Conservation (phyloP, 2,888 invertebrate genomes). For the Machimus rusticus region DNA sequence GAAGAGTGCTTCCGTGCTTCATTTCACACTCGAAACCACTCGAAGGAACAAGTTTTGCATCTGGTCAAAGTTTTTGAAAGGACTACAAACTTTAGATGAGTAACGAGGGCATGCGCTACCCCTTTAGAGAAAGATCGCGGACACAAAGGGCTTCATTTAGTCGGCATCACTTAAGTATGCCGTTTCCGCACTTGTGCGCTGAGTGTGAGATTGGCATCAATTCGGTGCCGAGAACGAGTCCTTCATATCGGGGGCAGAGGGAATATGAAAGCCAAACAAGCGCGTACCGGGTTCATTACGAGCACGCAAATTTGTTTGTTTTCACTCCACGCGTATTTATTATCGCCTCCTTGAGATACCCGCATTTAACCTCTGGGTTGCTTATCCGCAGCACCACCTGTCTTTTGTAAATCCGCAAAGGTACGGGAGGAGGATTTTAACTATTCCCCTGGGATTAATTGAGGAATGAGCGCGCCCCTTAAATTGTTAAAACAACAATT, state of each 20-base stretch:
- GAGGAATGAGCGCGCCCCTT: not conserved
- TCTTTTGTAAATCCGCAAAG: not conserved
- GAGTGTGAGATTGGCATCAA: constrained; percentile 24
- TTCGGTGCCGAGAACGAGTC: not conserved
- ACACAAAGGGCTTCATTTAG: constrained; percentile 23
- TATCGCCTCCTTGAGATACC: not conserved
- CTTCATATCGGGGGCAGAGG: not conserved
- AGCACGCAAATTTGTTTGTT: constrained; percentile 28
- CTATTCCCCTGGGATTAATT: constrained; percentile 11
- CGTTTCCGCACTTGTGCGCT: constrained; percentile 20
- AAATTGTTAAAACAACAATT: not conserved
- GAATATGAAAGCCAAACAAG: constrained; percentile 11
- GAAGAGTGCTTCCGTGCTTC: not conserved
- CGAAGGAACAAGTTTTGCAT: constrained; percentile 23
- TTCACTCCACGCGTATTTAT: constrained; percentile 14
- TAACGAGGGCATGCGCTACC: constrained; percentile 27
- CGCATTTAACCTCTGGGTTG: not conserved
- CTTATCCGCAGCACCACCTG: not conserved
- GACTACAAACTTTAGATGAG: not conserved
- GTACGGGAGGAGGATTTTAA: not conserved
- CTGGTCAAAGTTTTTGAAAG: constrained; percentile 25
- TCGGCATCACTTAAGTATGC: constrained; percentile 18
- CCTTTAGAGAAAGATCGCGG: not conserved
- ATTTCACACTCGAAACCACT: constrained; percentile 18
- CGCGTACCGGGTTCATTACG: not conserved